phyloP scores from a whole-genome alignment of 2,797 vertebrate species.

The Urosaurus nigricauda region DNA sequence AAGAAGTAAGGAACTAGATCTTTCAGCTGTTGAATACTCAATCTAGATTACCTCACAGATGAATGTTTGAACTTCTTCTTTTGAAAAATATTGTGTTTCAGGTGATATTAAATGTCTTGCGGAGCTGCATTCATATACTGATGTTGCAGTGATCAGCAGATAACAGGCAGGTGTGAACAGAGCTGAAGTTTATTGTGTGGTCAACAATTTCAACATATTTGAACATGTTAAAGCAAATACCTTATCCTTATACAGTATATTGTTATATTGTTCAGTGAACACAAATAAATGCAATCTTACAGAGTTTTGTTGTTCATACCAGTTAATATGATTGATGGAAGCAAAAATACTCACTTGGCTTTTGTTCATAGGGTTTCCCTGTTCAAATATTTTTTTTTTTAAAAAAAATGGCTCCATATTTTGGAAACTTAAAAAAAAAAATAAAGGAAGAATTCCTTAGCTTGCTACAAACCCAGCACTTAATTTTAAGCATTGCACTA shows the following conservation, averaged over 20 bases:
- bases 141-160: background rate
- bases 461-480: background rate
- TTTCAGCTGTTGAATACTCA: background rate
- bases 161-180: background rate
- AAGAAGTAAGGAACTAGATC: background rate
- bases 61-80: background rate
- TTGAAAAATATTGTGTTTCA: background rate
- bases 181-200: background rate
- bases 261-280: background rate
- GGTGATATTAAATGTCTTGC: background rate
- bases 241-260: background rate
- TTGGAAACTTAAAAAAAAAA: background rate
- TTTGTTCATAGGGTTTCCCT: slow-evolving; percentile 2
- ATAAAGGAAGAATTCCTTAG: background rate
- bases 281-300: background rate
- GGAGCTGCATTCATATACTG: background rate
- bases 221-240: background rate
- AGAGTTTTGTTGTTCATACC: background rate
- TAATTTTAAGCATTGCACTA: background rate
- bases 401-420: background rate
- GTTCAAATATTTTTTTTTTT: background rate
- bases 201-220: background rate
- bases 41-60: background rate
- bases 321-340: background rate
- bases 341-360: background rate